Conservation (phyloP, 2,113 vertebrate genomes). For the Ahaetulla prasina region DNA sequence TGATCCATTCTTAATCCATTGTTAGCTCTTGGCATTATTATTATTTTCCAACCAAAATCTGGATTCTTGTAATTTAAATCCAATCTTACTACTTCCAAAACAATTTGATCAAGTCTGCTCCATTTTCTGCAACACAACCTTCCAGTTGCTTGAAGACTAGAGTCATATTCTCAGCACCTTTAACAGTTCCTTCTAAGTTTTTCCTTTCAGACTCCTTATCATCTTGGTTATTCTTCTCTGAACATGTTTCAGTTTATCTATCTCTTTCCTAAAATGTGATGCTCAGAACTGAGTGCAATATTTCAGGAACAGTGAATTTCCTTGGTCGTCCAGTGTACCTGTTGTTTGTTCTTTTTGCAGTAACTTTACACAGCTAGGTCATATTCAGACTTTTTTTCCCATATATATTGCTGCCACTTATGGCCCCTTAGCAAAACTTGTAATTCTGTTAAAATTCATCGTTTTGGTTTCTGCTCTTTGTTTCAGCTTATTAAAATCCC, state of each 20-base stretch:
- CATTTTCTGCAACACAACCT: background rate
- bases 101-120: background rate
- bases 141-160: background rate
- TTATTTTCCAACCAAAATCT: background rate
- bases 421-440: background rate
- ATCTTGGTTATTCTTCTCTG: background rate
- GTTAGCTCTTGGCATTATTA: background rate
- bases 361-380: background rate
- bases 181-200: background rate
- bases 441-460: background rate
- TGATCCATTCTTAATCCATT: too few relatives aligned
- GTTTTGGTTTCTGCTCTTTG: background rate
- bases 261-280: background rate
- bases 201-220: background rate
- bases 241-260: background rate
- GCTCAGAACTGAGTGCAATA: background rate
- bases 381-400: background rate
- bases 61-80: background rate
- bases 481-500: background rate
- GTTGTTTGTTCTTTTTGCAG: background rate
- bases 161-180: background rate
- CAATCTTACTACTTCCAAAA: background rate
- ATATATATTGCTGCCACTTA: background rate
- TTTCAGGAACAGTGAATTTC: background rate
- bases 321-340: background rate